These are phyloP conservation scores for Garrulus glandarius DNA, from an alignment of 2,797 vertebrate genomes.

Conservation along the genomic window DNA sequence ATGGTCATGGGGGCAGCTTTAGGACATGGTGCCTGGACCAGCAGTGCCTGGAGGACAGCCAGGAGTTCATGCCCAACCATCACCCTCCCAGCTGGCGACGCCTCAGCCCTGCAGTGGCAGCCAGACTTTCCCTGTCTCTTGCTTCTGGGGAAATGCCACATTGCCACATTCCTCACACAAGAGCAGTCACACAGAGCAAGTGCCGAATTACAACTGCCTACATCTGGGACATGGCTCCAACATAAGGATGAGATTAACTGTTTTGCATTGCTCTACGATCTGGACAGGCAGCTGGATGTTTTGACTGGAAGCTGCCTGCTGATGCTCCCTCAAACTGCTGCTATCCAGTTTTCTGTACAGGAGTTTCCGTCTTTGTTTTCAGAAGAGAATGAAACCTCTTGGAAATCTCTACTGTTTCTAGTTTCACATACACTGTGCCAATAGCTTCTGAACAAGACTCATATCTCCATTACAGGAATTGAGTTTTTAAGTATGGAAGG, in stretches of 20 bases:
- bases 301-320: not conserved
- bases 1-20: fast-evolving
- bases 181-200: not conserved
- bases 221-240: not conserved
- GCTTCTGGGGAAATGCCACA: not conserved
- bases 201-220: not conserved
- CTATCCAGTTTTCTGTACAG: not conserved
- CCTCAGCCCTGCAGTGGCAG: not conserved
- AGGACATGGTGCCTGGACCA: not conserved
- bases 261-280: not conserved
- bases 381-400: not conserved
- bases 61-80: not conserved
- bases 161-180: not conserved
- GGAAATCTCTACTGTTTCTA: not conserved
- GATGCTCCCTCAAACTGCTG: not conserved
- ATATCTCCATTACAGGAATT: not conserved
- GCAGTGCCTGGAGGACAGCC: not conserved
- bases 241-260: not conserved
- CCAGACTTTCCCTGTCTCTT: not conserved
- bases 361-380: not conserved
- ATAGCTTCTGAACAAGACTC: not conserved
- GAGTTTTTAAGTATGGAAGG: not conserved
- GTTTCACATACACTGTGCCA: not conserved
- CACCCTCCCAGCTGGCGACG: not conserved
- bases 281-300: not conserved